Evolutionary conservation across 2,113 vertebrate species (phyloP), one percentile per base, ranked within the genome.

Genomic region (Anolis carolinensis): DNA sequence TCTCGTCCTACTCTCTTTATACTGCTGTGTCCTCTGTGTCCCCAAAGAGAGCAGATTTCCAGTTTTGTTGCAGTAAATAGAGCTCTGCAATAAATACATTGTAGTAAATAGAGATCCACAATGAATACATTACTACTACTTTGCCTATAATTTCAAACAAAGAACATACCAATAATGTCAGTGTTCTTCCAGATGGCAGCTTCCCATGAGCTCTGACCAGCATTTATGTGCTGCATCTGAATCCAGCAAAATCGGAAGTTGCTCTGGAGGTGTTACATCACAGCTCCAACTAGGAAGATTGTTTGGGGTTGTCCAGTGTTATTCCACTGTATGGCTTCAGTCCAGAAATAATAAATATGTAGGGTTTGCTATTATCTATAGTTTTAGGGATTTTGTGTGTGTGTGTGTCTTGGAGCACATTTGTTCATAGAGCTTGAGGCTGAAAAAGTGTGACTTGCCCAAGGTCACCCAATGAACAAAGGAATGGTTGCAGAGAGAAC

Each of bases 81-180:
- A 36, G n/a, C n/a, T n/a, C n/a, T n/a, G n/a, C n/a, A n/a, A n/a
- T n/a, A n/a, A n/a, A n/a, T n/a, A n/a, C n/a, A n/a, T n/a, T n/a
- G n/a, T n/a, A n/a, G n/a, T n/a, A n/a, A n/a, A n/a, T n/a, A n/a
- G n/a, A n/a, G 32, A 21, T 21, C 82, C 34, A 50, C 23, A 1
- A n/a, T 52, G 67, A 55, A 71, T 55, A 55, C n/a, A 14, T 71
- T 44, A n/a, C 48, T 65, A 79, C 70, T 59, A 59, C 65, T 50
- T 67, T 30, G 71, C 18, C 75, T 79, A 32, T n/a, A 85, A 79
- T 79, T 85, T 85, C 65, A 79, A 59, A 39, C 75, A 85, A 79
- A 70, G 50, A 23, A 5, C 50, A 71, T 79, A 32, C 27, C 39
- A 25, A 59, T 79, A 79, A 79, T 85, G 76, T 85, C 44, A 52